A percentile compares a stretch with the other conserved stretches of the same genome.
phyloP scores from a whole-genome alignment of 1,140 invertebrate species.

The Harpegnathos saltator region DNA sequence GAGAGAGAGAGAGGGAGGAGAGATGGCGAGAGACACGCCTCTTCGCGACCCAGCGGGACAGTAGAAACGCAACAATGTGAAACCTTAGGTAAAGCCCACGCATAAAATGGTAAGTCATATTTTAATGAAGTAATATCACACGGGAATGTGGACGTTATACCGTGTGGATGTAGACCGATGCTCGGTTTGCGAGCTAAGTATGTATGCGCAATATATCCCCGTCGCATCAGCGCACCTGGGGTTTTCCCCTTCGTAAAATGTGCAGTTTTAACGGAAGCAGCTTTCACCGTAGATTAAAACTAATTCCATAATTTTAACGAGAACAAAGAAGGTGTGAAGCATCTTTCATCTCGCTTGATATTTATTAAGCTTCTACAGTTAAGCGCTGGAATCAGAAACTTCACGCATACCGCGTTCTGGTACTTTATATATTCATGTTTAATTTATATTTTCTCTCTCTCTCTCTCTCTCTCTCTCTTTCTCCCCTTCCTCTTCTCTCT shows the following conservation, averaged over 20 bases:
- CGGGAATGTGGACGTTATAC: constrained; percentile 29
- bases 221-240: constrained; percentile 18
- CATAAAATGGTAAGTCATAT: constrained; percentile 15
- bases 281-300: constrained; percentile 56
- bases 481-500: not conserved
- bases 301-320: constrained; percentile 54
- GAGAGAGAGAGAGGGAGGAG: no score
- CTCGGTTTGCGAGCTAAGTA: not conserved
- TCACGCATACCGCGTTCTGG: not conserved
- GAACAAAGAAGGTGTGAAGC: constrained; percentile 45
- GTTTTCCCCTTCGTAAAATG: constrained; percentile 36
- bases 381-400: constrained; percentile 35
- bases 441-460: not conserved
- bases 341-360: constrained; percentile 51
- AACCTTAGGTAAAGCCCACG: constrained; percentile 2
- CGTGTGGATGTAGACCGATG: constrained; percentile 21
- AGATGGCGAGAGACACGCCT: no score
- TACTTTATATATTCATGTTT: not conserved
- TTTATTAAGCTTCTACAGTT: constrained; percentile 45
- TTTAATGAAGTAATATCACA: constrained; percentile 38
- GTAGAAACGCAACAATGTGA: not conserved
- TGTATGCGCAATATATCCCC: constrained; percentile 19
- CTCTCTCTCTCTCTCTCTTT: not conserved
- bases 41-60: no score
- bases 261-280: constrained; percentile 44